These are phyloP conservation scores for Amiota communis DNA, from an alignment of 2,888 invertebrate species.

Conservation along the genomic window DNA sequence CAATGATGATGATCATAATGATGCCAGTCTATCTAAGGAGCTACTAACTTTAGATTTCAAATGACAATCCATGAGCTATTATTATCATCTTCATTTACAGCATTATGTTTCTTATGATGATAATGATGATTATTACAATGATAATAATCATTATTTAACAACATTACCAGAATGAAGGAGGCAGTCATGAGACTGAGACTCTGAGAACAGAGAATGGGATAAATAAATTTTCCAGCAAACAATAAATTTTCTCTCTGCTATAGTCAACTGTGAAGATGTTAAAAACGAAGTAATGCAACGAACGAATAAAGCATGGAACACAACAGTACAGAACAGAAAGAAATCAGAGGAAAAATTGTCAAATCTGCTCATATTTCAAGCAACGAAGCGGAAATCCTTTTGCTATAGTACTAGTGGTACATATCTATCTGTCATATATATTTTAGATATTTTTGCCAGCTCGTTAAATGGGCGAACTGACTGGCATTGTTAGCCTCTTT, in stretches of 20 bases:
- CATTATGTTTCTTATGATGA: conserved; percentile 46
- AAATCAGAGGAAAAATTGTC: conserved; percentile 42
- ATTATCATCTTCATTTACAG: conserved; percentile 16
- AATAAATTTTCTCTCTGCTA: conserved; percentile 50
- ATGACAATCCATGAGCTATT: background rate
- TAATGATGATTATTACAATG: conserved; percentile 40
- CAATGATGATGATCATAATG: background rate
- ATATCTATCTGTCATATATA: conserved; percentile 34
- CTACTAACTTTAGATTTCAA: no score
- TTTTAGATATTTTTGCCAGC: conserved; percentile 54
- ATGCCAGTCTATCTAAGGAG: conserved; percentile 45
- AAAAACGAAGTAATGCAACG: background rate
- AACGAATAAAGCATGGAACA: background rate
- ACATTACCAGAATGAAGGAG: conserved; percentile 27
- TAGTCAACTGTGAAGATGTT: conserved; percentile 1
- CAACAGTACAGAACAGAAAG: conserved; percentile 9
- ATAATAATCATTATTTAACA: conserved; percentile 39
- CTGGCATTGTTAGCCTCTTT: background rate
- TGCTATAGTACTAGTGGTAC: conserved; percentile 21
- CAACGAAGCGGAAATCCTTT: conserved; percentile 64
- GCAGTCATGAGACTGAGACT: conserved; percentile 13
- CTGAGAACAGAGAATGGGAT: conserved; percentile 39
- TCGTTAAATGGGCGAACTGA: conserved; percentile 61
- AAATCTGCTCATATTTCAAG: conserved; percentile 64
- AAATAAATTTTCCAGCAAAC: conserved; percentile 55